phyloP scores from a whole-genome alignment of 2,888 invertebrate genomes.

The Pterostichus madidus region DNA sequence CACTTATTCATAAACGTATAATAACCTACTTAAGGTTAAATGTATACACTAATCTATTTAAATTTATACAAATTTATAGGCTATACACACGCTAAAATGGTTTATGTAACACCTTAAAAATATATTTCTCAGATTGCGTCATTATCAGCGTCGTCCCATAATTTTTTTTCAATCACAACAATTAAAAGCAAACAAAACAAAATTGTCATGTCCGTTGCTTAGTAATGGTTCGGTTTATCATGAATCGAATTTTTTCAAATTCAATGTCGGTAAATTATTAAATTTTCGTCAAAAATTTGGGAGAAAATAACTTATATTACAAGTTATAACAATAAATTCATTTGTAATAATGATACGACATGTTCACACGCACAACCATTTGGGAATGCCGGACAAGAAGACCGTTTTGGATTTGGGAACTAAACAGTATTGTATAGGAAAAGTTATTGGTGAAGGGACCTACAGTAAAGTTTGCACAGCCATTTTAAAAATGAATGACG shows the following conservation, averaged over 20 bases:
- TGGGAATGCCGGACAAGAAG: constrained; percentile 14
- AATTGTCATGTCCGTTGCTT: not conserved
- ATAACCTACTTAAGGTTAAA: no score
- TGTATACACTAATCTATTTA: not conserved
- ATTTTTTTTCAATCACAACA: not conserved
- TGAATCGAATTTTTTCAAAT: constrained; percentile 44
- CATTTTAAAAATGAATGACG: constrained; percentile 71
- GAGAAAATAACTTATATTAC: not conserved
- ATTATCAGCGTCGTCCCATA: not conserved
- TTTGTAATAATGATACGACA: constrained; percentile 17
- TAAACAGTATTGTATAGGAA: constrained; percentile 75
- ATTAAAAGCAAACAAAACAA: not conserved
- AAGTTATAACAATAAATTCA: constrained; percentile 21
- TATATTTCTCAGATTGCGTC: not conserved
- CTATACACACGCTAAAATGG: not conserved
- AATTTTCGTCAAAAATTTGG: constrained; percentile 33
- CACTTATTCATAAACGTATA: no score
- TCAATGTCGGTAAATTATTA: constrained; percentile 40
- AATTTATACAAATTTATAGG: not conserved
- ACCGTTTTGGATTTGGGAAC: constrained; percentile 45
- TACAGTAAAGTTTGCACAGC: constrained; percentile 80
- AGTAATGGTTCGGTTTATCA: constrained; percentile 22
- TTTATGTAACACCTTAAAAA: not conserved
- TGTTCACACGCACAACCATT: not conserved
- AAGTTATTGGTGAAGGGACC: constrained; percentile 80